Conservation (phyloP, 2,113 vertebrate species). For the Grantiella picta region DNA sequence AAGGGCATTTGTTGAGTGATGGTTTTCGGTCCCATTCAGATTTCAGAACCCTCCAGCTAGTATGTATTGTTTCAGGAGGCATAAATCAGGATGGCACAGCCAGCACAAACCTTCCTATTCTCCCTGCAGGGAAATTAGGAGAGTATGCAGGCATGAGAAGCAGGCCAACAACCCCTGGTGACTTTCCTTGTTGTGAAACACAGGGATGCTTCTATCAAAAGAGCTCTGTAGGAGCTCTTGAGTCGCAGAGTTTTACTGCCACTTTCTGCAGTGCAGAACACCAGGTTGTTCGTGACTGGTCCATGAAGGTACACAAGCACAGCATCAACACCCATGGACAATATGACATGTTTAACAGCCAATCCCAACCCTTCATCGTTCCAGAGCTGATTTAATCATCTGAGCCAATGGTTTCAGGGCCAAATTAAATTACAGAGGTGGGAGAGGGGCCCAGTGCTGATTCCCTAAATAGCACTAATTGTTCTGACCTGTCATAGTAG, state of each 20-base stretch:
- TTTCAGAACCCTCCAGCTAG: not conserved
- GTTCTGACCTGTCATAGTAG: constrained; percentile 23
- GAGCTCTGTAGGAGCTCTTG: not conserved
- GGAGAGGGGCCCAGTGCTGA: not conserved
- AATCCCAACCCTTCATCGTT: not conserved
- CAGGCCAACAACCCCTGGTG: not conserved
- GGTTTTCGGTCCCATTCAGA: not conserved
- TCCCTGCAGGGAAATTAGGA: not conserved
- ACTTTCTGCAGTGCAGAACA: not conserved
- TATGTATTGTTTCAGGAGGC: not conserved
- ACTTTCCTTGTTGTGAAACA: not conserved
- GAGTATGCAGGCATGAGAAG: not conserved
- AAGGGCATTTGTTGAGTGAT: not conserved
- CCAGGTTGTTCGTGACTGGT: not conserved
- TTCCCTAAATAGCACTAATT: constrained; percentile 23
- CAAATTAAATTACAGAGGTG: constrained; percentile 29
- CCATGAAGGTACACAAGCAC: not conserved
- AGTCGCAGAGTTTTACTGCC: not conserved
- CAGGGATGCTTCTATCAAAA: not conserved
- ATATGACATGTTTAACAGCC: not conserved
- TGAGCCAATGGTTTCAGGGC: constrained; percentile 17
- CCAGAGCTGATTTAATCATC: constrained; percentile 33
- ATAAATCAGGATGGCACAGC: not conserved
- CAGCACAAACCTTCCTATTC: not conserved
- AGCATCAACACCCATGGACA: not conserved